Evolutionary conservation across 2,888 invertebrate genomes (phyloP).

Genomic region (Lysandra coridon): DNA sequence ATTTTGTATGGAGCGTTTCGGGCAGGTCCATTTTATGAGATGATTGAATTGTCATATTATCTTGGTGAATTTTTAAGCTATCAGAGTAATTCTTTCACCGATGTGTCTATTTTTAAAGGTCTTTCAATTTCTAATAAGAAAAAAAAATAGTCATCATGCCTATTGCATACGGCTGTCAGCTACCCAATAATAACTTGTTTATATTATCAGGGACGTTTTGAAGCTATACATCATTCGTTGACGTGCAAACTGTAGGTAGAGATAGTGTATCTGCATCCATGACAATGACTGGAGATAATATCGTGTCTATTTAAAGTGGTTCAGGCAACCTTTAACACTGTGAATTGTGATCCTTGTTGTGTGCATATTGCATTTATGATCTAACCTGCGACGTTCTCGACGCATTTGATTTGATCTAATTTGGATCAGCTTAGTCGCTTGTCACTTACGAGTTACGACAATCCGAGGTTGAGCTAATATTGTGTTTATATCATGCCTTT

Average conservation of each 20-base stretch:
- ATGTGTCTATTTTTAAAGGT: too few relatives aligned
- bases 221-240: conserved; percentile 8
- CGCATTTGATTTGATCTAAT: background rate
- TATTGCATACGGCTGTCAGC: background rate
- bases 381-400: background rate
- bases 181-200: background rate
- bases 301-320: conserved; percentile 22
- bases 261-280: conserved; percentile 4
- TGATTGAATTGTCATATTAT: too few relatives aligned
- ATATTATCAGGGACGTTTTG: conserved; percentile 5
- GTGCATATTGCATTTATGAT: conserved; percentile 7
- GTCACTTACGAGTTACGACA: background rate
- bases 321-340: conserved; percentile 24
- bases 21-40: too few relatives aligned
- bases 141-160: too few relatives aligned
- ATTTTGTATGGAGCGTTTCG: too few relatives aligned
- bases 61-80: too few relatives aligned
- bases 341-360: conserved; percentile 1
- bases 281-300: conserved; percentile 22
- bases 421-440: background rate
- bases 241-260: background rate
- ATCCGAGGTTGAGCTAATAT: background rate
- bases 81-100: too few relatives aligned
- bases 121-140: too few relatives aligned
- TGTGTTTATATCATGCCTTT: background rate